Conservation (phyloP, 2,888 invertebrate species). For the Drepana falcataria region DNA sequence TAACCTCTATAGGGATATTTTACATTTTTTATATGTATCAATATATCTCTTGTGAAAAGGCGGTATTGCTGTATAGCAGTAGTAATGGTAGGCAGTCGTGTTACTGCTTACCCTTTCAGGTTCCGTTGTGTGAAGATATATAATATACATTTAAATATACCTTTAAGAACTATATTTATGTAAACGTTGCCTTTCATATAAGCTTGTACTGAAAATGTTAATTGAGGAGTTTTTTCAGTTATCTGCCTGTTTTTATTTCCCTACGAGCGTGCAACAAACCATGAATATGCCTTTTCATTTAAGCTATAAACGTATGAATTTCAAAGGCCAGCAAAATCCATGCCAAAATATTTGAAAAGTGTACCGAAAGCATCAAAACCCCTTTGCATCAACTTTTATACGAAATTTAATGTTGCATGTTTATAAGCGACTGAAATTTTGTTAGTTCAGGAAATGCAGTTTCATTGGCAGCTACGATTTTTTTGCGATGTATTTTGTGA, state of each 20-base stretch:
- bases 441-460: slow-evolving; percentile 18
- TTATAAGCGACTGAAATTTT: slow-evolving; percentile 33
- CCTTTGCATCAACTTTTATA: slow-evolving; percentile 42
- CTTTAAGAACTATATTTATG: too few species aligned
- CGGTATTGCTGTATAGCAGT: too few species aligned
- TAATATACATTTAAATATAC: too few species aligned
- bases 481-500: neutral
- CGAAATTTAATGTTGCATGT: slow-evolving; percentile 52
- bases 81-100: too few species aligned
- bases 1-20: too few species aligned
- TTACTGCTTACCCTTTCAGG: too few species aligned
- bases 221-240: too few species aligned
- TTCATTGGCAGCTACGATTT: slow-evolving; percentile 3
- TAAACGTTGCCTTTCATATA: too few species aligned
- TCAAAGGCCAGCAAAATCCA: slow-evolving; percentile 45
- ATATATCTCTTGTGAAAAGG: too few species aligned
- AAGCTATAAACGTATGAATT: slow-evolving; percentile 6
- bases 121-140: too few species aligned
- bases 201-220: too few species aligned
- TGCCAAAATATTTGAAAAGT: slow-evolving; percentile 51
- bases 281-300: neutral
- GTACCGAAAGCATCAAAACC: slow-evolving; percentile 39
- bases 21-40: too few species aligned
- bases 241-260: neutral
- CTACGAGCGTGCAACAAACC: neutral